Base-by-base conservation (phyloP, 2,797 vertebrate species). In the Premnoplex brunnescens region DNA sequence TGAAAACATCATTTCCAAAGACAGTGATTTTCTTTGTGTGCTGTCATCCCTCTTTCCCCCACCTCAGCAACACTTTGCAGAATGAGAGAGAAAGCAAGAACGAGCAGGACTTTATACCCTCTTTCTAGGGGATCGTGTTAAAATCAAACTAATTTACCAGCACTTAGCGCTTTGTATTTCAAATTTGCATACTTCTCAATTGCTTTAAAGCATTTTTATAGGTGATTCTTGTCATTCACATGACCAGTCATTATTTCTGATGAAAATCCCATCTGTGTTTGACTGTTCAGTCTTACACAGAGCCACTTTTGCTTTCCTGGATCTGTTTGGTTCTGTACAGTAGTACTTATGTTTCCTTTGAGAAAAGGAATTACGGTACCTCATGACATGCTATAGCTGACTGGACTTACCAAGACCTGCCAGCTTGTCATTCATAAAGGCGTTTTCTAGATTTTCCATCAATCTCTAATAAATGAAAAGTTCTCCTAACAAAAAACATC, bases 41-140 rank as follows among this genome's bases (percentile, higher is more conserved):
- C 5, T 41, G 9, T 46, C 15, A 49, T 58, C 5, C 7, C 4
- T 49, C 6, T 28, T 36, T 9, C 2, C 1, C 6, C 22, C 0
- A 1, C 10, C 12, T 7, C 14, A 12, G 12, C 15, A 37, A 30
- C 4, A 22, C 8, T 32, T 64, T 14, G 9, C 13, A 49, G 32
- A 11, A 14, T 24, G 27, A 43, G 18, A 24, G 9, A 55, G 14
- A 20, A 12, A 27, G 18, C 0, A 1, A 41, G 36, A 41, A 12
- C 0, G 2, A 75, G 9, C 1, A 16, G 19, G 19, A 14, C 19
- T 43, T 54, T 7, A 41, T 28, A 7, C 30, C 19, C 17, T 59
- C 5, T 73, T 81, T 66, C 12, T 48, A 21, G 44, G 32, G 12
- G 15, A 5, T n/a, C n/a, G 14, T 58, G 4, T 68, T 80, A 62